phyloP scores from a whole-genome alignment of 2,888 invertebrate genomes.

The Agriotes lineatus region DNA sequence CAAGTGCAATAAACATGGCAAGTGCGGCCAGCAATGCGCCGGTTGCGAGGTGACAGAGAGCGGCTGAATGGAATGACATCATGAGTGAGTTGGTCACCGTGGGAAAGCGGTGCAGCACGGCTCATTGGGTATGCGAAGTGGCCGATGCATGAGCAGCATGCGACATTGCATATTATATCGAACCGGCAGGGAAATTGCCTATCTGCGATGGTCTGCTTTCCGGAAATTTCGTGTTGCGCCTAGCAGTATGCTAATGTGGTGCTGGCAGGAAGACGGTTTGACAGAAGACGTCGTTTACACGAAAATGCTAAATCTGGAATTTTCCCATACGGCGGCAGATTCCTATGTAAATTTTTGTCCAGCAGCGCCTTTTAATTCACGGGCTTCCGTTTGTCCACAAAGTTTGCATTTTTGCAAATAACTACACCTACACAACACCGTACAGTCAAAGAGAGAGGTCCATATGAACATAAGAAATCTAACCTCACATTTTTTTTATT shows the following conservation, averaged over 20 bases:
- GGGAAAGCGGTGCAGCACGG: conserved; percentile 59
- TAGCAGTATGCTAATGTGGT: neutral
- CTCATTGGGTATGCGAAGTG: conserved; percentile 52
- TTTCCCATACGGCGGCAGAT: too few relatives aligned
- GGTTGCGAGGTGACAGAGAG: conserved; percentile 42
- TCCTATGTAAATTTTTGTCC: too few relatives aligned
- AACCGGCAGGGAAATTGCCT: conserved; percentile 28
- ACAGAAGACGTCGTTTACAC: neutral
- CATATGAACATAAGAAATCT: too few relatives aligned
- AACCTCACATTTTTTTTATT: too few relatives aligned
- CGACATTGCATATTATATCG: conserved; percentile 44
- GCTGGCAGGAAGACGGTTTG: neutral
- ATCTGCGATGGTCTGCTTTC: conserved; percentile 20
- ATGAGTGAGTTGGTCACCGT: conserved; percentile 64
- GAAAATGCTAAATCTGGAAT: neutral
- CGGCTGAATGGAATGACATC: conserved; percentile 61
- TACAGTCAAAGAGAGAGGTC: too few relatives aligned
- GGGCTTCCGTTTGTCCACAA: too few relatives aligned
- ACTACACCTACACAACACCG: too few relatives aligned
- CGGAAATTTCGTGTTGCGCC: conserved; percentile 19
- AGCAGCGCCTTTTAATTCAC: too few relatives aligned
- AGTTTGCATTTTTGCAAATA: too few relatives aligned
- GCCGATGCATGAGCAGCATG: conserved; percentile 43
- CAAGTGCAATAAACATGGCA: conserved; percentile 46
- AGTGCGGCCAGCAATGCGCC: conserved; percentile 38